Conservation (phyloP, 2,888 invertebrate genomes). For the Cryptus armator region DNA sequence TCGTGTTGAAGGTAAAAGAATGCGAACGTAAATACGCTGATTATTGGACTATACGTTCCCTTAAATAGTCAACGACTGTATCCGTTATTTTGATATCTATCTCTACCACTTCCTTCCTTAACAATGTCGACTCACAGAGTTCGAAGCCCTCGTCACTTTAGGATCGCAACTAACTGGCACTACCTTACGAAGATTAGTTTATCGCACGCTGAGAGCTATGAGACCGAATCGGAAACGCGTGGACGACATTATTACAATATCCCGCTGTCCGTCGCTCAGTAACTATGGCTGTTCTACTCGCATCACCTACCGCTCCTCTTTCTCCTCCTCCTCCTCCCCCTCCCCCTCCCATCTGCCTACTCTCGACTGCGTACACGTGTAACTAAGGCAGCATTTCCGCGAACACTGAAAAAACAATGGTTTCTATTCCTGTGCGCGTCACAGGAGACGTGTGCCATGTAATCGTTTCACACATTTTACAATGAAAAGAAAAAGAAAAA, state of each 20-base stretch:
- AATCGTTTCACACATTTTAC: neutral
- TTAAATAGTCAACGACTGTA: neutral
- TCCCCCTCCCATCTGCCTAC: neutral
- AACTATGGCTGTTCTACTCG: slow-evolving; percentile 19
- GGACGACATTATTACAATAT: slow-evolving; percentile 64
- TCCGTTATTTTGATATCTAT: neutral
- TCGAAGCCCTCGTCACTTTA: slow-evolving; percentile 30
- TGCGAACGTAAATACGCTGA: neutral
- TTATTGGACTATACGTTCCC: neutral
- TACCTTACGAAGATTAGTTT: slow-evolving; percentile 73
- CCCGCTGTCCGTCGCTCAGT: slow-evolving; percentile 36
- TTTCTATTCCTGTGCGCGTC: neutral
- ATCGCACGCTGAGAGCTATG: slow-evolving; percentile 73
- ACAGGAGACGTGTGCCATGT: no score
- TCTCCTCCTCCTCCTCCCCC: no score
- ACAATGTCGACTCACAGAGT: neutral
- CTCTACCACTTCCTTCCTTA: neutral
- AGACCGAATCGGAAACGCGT: slow-evolving; percentile 68
- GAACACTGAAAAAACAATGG: neutral
- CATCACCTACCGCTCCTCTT: neutral
- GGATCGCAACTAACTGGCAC: slow-evolving; percentile 29
- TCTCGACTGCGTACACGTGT: slow-evolving; percentile 20
- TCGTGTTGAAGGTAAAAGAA: neutral
- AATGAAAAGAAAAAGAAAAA: no score
- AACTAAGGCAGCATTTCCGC: neutral